Conservation (phyloP, 1,140 invertebrate genomes). For the Dermatophagoides farinae region DNA sequence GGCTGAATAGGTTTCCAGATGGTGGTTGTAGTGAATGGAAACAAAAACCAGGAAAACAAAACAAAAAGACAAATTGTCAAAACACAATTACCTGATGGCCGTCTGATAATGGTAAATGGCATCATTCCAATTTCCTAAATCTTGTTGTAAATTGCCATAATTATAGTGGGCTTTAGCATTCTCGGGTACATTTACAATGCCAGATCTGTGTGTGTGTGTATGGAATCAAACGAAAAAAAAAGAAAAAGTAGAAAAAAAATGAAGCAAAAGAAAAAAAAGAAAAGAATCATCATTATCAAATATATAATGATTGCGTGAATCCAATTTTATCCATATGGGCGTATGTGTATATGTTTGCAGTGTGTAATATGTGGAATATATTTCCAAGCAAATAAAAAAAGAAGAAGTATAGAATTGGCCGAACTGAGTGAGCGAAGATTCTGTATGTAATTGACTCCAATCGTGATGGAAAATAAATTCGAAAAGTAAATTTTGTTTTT, state of each 20-base stretch:
- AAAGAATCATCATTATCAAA: not conserved
- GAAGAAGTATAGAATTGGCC: no score
- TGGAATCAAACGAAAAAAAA: no score
- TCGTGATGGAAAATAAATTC: no score
- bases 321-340: not conserved
- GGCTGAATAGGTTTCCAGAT: not conserved
- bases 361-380: no score
- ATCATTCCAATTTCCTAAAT: slow-evolving; percentile 39
- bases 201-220: slow-evolving; percentile 37
- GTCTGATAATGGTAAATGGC: slow-evolving; percentile 56
- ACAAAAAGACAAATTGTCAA: not conserved
- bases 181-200: slow-evolving; percentile 49
- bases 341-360: not conserved
- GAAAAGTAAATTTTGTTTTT: no score
- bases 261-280: not conserved
- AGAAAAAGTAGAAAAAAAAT: not conserved
- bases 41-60: not conserved
- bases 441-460: no score
- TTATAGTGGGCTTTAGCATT: slow-evolving; percentile 84
- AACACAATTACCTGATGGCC: slow-evolving; percentile 38
- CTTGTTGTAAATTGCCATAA: slow-evolving; percentile 63
- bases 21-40: not conserved
- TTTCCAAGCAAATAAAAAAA: no score
- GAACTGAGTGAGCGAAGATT: no score
- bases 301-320: not conserved